These are phyloP conservation scores for Acanthosoma haemorrhoidale DNA, from an alignment of 2,888 invertebrate species.

Conservation along the genomic window DNA sequence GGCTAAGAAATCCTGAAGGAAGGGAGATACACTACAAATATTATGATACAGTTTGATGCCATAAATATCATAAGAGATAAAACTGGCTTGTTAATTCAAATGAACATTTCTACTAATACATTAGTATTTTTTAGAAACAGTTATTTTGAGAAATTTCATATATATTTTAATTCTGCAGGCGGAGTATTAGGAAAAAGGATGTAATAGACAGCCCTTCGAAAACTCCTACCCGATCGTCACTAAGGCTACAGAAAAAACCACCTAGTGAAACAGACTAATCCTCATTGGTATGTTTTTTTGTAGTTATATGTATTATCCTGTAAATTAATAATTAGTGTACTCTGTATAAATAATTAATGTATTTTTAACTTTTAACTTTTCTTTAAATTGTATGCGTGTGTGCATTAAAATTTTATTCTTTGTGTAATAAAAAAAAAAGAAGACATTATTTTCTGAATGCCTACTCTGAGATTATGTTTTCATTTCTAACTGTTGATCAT, in stretches of 20 bases:
- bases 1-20: too few species aligned
- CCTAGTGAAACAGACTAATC: conserved; percentile 24
- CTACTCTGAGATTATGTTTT: background rate
- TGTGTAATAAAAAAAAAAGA: background rate
- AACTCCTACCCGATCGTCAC: conserved; percentile 18
- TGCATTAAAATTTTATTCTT: background rate
- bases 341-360: background rate
- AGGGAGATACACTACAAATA: too few species aligned
- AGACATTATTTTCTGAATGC: too few species aligned
- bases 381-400: background rate
- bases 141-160: too few species aligned
- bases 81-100: too few species aligned
- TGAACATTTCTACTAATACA: too few species aligned
- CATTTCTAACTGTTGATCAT: background rate
- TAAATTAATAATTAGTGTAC: conserved; percentile 3
- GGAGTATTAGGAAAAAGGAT: background rate
- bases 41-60: too few species aligned
- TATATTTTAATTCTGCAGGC: background rate
- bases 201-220: background rate
- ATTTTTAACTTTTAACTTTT: background rate
- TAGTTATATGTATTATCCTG: background rate
- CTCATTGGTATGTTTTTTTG: background rate
- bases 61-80: too few species aligned
- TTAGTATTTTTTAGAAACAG: too few species aligned
- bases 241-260: conserved; percentile 22